phyloP scores from a whole-genome alignment of 2,113 vertebrate species.

The Planiliza haematocheilus region DNA sequence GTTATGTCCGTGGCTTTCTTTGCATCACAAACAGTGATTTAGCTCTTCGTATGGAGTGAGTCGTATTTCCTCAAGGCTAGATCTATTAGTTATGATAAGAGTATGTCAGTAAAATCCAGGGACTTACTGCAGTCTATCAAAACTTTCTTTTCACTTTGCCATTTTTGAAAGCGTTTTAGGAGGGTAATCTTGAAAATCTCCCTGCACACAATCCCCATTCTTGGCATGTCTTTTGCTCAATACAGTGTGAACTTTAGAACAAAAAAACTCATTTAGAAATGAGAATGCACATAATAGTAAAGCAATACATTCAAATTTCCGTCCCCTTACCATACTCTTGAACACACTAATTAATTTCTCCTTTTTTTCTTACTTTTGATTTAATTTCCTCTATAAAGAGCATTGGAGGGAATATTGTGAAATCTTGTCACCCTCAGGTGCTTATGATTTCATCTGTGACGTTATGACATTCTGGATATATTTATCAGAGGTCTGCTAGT shows the following conservation, averaged over 20 bases:
- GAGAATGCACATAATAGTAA: background rate
- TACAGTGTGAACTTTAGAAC: constrained; percentile 8
- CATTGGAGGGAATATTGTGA: background rate
- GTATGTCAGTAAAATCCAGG: background rate
- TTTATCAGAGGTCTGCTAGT: constrained; percentile 2
- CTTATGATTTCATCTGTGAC: constrained; percentile 20
- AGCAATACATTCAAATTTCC: background rate
- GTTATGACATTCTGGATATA: constrained; percentile 14
- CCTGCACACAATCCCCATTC: constrained; percentile 1
- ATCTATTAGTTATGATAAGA: constrained; percentile 3
- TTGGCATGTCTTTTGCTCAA: background rate
- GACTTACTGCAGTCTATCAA: constrained; percentile 10
- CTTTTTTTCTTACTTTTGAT: background rate
- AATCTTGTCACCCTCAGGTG: background rate
- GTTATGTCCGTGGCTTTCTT: constrained; percentile 9
- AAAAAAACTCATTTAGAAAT: background rate
- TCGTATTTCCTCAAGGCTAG: background rate
- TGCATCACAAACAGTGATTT: background rate
- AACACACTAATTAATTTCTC: background rate
- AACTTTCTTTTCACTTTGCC: constrained; percentile 18
- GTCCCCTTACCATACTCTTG: background rate
- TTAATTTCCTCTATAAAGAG: background rate
- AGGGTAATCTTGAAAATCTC: constrained; percentile 32
- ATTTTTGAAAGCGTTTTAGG: background rate
- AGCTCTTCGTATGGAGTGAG: constrained; percentile 1